Evolutionary conservation across 2,113 vertebrate species (phyloP), one percentile per base, ranked within the genome.

Genomic region (Pongo abelii): DNA sequence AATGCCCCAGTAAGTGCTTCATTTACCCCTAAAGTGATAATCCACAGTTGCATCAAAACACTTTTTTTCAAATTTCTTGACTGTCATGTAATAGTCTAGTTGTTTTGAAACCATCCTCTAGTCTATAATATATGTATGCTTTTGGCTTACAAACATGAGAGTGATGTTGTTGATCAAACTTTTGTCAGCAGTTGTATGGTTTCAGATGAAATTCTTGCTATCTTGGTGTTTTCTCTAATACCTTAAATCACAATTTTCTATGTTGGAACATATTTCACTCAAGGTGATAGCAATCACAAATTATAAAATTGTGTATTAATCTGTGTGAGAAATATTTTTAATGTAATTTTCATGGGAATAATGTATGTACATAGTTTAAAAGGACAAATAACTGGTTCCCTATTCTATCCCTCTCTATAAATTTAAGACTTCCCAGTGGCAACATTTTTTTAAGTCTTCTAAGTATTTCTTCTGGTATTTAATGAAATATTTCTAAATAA

Each of bases 341-440:
- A 86, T 85, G 43, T 79, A 91, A 91, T 91, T 85, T 97, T 94
- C 94, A 72, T 20, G 57, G 55, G 77, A 94, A 78, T 83, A 89
- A 81, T 43, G 57, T 18, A 79, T 43, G 35, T 52, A 40, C 14
- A 85, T 9, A 86, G 43, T 52, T 93, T 59, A 72, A 91, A 88
- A 70, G 59, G 20, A 61, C 67, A 91, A 88, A 79, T 38, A 70
- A 23, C 18, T 55, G 52, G 57, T 79, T 40, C 14, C 40, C 25
- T 64, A 55, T n/a, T 67, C 40, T 52, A 69, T 38, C 9, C 23
- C 11, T 48, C n/a, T 79, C 48, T 48, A 75, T 64, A 84, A 96
- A 88, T 69, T 84, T 77, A 97, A 69, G 43, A 46, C 5, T 59
- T 91, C 86, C 32, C 38, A 61, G 27, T 8, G 59, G 25, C 59